Evolutionary conservation across 92 coral and sea anemone species (phyloP), one percentile per base, ranked within the genome.

Genomic region (Diadumene lineata): DNA sequence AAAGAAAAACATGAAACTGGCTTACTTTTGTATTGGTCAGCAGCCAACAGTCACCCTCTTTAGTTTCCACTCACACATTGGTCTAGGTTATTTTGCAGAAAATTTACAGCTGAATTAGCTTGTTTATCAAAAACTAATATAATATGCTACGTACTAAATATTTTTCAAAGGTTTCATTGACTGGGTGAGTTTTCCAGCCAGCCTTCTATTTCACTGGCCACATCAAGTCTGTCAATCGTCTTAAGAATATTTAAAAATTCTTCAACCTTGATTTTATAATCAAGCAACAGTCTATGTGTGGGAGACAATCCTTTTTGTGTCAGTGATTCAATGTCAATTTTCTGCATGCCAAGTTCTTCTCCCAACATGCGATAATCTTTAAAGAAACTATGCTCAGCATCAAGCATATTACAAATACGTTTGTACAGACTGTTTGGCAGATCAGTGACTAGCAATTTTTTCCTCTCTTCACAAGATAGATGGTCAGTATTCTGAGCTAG

Each of bases 351-450:
- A 46, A 76, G 64, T 17, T 3, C 48, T 50, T 76, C 81, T n/a
- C 51, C 81, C 1, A 76, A 27, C 80, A 64, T 64, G 25, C 81
- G 81, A 30, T 64, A 76, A 34, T 76, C 81, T 1, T n/a, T 32
- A 34, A 28, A 76, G 65, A 76, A 76, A 19, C 43, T 60, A 23
- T 76, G 53, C 26, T 46, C 25, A 4, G 26, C 29, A 64, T 76
- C 81, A 24, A 76, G 73, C 81, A 51, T 64, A 7, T 24, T 44
- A 66, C 81, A 76, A 1, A 76, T 26, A 44, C 51, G 43, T 22
- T 28, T 48, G 26, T 50, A 76, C 57, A 76, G 16, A n/a, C 23
- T 6, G 6, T 48, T n/a, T 15, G 81, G 81, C 22, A 76, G 43
- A 2, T 28, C 1, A 11, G 66, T 60, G n/a, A 64, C 81, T 27